Base-by-base conservation (phyloP, 2,113 vertebrate species). In the Silurus meridionalis region DNA sequence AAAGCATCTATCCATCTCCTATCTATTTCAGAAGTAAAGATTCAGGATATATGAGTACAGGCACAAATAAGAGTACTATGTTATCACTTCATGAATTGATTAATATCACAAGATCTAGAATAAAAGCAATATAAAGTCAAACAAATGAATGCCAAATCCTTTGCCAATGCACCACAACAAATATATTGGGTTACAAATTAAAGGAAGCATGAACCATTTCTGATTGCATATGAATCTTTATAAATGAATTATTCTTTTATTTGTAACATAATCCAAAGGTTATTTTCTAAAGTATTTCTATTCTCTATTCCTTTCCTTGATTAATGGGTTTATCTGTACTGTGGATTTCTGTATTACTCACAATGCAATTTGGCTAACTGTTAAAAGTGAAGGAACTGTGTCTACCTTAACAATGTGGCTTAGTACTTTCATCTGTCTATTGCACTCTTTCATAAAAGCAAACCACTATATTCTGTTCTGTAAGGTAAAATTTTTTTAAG, bases 11-110 rank as follows among this genome's bases (percentile, higher is more conserved):
- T 80, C 78, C 55, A 48, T 69, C 53, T 57, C 46, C 4, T 61
- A 17, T 74, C 21, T 13, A 50, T 60, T 74, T 66, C 50, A 83
- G 50, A 53, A 83, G 81, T 17, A 83, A 80, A 61, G 78, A 25
- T 61, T 50, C 37, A 17, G 10, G 5, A 72, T n/a, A 69, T 78
- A 37, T 37, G 37, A 37, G 37, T 37, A 37, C 28, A 3, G 13
- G 23, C 6, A 8, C 11, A 37, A 55, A 14, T 25, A 53, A 61
- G 37, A 53, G 60, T 78, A 28, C 61, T 8, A 46, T 80, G 9
- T n/a, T 13, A 57, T 67, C 28, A 64, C 77, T 48, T 75, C 25
- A 17, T 37, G 69, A 23, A 63, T 53, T 23, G 79, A 63, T 58
- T 50, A 21, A 25, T 66, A 60, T 55, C 55, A 60, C 67, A 72